These are phyloP conservation scores for Cryptocheilus praepositus DNA, from an alignment of 2,888 invertebrate species.

Conservation along the genomic window DNA sequence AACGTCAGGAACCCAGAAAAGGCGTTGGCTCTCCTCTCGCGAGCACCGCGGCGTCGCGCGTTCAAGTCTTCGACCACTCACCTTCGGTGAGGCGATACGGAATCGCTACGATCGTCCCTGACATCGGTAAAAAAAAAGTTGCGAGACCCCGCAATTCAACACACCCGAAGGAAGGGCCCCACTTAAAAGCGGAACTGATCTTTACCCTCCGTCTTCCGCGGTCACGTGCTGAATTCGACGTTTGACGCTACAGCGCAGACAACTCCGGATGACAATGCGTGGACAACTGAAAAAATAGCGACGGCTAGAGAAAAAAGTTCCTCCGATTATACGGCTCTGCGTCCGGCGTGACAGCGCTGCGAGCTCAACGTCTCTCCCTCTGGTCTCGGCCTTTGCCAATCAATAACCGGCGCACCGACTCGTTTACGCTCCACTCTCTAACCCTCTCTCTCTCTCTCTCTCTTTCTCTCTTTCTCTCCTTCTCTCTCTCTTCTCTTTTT, in stretches of 20 bases:
- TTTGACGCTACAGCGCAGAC: too few species aligned
- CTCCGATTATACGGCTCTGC: constrained; percentile 25
- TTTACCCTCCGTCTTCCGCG: too few species aligned
- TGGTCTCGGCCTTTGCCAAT: constrained; percentile 59
- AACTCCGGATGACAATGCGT: too few species aligned
- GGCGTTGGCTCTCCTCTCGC: too few species aligned
- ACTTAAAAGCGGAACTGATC: too few species aligned
- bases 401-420: constrained; percentile 64
- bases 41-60: too few species aligned
- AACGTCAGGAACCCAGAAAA: too few species aligned
- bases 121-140: neutral
- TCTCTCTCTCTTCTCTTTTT: constrained; percentile 30
- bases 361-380: constrained; percentile 49
- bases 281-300: too few species aligned
- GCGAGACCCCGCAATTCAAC: neutral
- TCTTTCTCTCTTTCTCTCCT: constrained; percentile 21
- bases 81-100: too few species aligned
- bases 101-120: neutral
- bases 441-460: constrained; percentile 26
- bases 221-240: too few species aligned
- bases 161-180: neutral
- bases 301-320: too few species aligned
- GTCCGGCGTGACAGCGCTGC: constrained; percentile 50
- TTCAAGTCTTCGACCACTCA: too few species aligned
- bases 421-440: constrained; percentile 30